phyloP scores from a whole-genome alignment of 2,888 invertebrate genomes.

The Drosophila maculinotata region DNA sequence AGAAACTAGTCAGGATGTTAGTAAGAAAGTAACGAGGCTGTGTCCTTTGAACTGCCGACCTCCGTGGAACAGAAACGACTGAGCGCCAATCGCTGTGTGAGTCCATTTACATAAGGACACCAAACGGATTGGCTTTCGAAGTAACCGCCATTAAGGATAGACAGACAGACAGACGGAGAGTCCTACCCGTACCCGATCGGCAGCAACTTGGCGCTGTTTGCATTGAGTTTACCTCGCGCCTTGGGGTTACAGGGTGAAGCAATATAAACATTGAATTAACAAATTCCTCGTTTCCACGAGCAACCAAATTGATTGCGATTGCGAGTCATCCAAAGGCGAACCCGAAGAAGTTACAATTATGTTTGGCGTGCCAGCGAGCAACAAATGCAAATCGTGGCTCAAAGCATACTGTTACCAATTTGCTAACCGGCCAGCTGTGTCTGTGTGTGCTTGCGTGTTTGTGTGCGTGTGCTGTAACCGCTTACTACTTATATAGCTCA shows the following conservation, averaged over 20 bases:
- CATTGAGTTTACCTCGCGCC: constrained; percentile 24
- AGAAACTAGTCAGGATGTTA: constrained; percentile 37
- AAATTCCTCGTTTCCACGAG: constrained; percentile 83
- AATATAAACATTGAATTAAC: constrained; percentile 84
- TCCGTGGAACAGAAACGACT: constrained; percentile 59
- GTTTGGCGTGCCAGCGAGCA: constrained; percentile 75
- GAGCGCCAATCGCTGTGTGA: constrained; percentile 51
- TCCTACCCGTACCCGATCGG: constrained; percentile 33
- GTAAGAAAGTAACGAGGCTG: constrained; percentile 13
- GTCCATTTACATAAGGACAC: constrained; percentile 46
- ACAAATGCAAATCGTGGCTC: constrained; percentile 76
- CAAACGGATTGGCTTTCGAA: constrained; percentile 49
- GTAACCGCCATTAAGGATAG: constrained; percentile 61
- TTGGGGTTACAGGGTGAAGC: constrained; percentile 58
- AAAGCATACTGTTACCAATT: constrained; percentile 41
- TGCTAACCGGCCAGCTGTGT: constrained; percentile 31
- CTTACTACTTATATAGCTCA: constrained; percentile 40
- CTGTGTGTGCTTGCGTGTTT: constrained; percentile 13
- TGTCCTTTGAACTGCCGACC: constrained; percentile 50
- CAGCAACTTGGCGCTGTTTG: constrained; percentile 46
- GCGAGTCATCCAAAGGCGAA: constrained; percentile 49
- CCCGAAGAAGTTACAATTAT: constrained; percentile 66
- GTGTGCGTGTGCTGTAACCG: constrained; percentile 41
- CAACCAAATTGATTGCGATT: constrained; percentile 82
- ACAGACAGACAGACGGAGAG: too few relatives aligned